A percentile compares a stretch with the other conserved stretches of the same genome.
These are phyloP conservation scores for Homarus americanus DNA, from an alignment of 1,140 invertebrate species.

Conservation along the genomic window DNA sequence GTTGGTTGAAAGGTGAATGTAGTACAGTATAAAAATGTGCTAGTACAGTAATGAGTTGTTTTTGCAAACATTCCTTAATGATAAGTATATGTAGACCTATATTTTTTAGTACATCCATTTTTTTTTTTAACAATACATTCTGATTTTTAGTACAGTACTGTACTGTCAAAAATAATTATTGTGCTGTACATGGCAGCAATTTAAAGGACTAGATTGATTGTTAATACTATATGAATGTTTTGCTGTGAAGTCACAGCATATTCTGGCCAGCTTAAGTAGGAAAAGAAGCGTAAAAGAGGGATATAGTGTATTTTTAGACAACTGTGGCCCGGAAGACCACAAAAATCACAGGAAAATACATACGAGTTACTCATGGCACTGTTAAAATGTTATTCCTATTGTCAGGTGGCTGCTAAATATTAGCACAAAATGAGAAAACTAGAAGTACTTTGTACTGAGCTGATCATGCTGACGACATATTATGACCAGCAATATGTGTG, in stretches of 20 bases:
- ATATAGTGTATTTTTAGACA: neutral
- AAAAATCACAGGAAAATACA: neutral
- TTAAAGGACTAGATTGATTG: neutral
- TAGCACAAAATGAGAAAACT: neutral
- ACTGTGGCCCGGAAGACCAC: neutral
- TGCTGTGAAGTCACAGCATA: neutral
- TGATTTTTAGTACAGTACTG: neutral
- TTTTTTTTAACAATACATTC: neutral
- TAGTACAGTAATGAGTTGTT: neutral
- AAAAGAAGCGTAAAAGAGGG: neutral
- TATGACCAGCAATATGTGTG: neutral
- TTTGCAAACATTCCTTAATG: slow-evolving; percentile 16
- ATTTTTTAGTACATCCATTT: slow-evolving; percentile 2
- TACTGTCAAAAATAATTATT: neutral
- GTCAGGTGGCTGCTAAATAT: neutral
- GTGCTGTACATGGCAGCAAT: neutral
- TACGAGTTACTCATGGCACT: neutral
- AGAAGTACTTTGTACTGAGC: neutral
- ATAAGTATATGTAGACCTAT: slow-evolving; percentile 15
- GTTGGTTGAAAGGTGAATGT: neutral
- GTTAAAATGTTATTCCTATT: neutral
- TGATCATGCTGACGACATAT: neutral
- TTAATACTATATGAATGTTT: neutral
- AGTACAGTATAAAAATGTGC: neutral
- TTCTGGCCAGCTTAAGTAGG: neutral